Base-by-base conservation (phyloP, 2,113 vertebrate genomes). In the Delphinapterus leucas region DNA sequence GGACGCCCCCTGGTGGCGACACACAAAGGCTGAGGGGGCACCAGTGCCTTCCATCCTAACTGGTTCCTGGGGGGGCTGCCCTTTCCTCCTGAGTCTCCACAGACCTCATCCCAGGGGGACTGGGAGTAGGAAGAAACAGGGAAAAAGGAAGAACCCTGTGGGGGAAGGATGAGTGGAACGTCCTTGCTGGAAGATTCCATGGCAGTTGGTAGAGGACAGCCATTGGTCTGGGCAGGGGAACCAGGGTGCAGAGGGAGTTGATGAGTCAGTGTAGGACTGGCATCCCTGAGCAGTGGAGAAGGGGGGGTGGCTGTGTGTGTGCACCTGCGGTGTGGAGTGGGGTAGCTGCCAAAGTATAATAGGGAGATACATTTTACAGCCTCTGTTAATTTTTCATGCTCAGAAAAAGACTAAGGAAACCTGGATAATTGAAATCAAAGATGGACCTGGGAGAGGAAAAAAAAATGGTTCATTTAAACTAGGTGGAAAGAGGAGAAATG, bases 1-100 rank as follows among this genome's bases (percentile, higher is more conserved):
- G 86, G 80, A 67, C 25, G 76, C 96, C 97, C 96, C 76, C 98
- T 98, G 92, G 91, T 88, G 98, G 93, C 6, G 1, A 88, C 25
- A 73, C 0, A 3, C 4, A 18, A 91, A 79, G 17, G 41, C 33
- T 8, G 15, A 11, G n/a, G 5, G 5, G 12, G 4, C 47, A 6
- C 26, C 13, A 1, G n/a, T 1, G 26, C 31, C 61, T 87, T 73
- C 60, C 4, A 5, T 2, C 28, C 31, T 14, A 1, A 58, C 84
- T 10, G 67, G 36, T 17, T 73, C 25, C 25, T 36, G 44, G 36
- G 4, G 17, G 5, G 17, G 14, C 26, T 44, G 74, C 33, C 44
- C 28, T 88, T 67, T 49, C 85, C 55, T 63, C 83, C 67, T n/a
- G 20, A 83, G 73, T 23, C 18, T 49, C 61, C 44, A 25, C 28